phyloP scores from a whole-genome alignment of 2,888 invertebrate species.

The Loripinus fragilis region DNA sequence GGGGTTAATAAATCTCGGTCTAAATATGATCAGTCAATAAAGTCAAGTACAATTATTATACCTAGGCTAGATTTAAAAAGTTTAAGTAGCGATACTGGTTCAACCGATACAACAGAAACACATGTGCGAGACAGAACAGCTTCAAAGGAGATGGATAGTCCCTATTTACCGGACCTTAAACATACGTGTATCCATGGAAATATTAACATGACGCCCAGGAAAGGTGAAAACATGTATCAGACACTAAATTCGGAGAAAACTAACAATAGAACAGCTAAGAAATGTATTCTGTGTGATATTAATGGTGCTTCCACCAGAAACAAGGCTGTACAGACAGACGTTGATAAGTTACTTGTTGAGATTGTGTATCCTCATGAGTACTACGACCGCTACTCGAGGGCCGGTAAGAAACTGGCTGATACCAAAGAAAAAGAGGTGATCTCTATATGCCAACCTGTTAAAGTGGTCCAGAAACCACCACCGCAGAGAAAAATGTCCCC shows the following conservation, averaged over 20 bases:
- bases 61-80: neutral
- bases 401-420: conserved; percentile 25
- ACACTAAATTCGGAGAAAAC: neutral
- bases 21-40: conserved; percentile 6
- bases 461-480: conserved; percentile 25
- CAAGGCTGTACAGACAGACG: conserved; percentile 32
- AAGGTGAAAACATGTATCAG: neutral
- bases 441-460: conserved; percentile 34
- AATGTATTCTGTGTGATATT: conserved; percentile 46
- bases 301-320: conserved; percentile 43
- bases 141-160: neutral
- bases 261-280: neutral
- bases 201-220: neutral
- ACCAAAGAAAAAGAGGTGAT: conserved; percentile 21
- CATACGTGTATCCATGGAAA: neutral
- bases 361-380: conserved; percentile 54
- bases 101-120: neutral
- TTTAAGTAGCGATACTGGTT: conserved; percentile 7
- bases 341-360: conserved; percentile 49
- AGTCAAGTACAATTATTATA: neutral
- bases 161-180: neutral
- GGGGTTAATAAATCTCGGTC: neutral
- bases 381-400: conserved; percentile 50
- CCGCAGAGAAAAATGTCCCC: neutral
- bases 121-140: neutral